These are phyloP conservation scores for Sphaerophoria taeniata DNA, from an alignment of 2,888 invertebrate species.

Conservation along the genomic window DNA sequence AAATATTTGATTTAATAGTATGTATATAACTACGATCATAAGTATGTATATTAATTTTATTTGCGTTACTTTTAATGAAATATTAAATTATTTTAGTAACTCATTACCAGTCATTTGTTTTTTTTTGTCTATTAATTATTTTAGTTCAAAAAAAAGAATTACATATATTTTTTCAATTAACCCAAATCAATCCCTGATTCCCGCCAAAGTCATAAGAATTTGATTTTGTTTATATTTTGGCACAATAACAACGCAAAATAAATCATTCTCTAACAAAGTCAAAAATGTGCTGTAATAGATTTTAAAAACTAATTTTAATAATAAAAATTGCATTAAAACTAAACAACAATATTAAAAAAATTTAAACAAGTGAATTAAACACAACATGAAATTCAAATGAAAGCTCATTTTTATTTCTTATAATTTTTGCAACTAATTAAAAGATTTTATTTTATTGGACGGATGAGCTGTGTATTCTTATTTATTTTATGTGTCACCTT, in stretches of 20 bases:
- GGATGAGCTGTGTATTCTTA: constrained; percentile 67
- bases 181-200: constrained; percentile 59
- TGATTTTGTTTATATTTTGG: constrained; percentile 45
- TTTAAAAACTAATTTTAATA: constrained; percentile 5
- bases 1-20: constrained; percentile 7
- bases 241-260: constrained; percentile 51
- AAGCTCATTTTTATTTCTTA: constrained; percentile 1
- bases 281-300: constrained; percentile 24
- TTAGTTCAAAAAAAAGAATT: constrained; percentile 8
- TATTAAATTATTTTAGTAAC: constrained; percentile 60
- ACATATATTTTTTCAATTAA: background rate
- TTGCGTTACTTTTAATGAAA: constrained; percentile 49
- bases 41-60: constrained; percentile 37
- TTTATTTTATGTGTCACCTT: constrained; percentile 13
- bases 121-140: constrained; percentile 24
- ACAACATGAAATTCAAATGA: constrained; percentile 36
- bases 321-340: constrained; percentile 54
- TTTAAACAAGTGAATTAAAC: constrained; percentile 36
- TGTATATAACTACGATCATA: constrained; percentile 47
- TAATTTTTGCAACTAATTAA: constrained; percentile 29
- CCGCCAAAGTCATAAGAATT: constrained; percentile 49
- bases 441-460: constrained; percentile 53
- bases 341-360: constrained; percentile 59
- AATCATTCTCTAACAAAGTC: constrained; percentile 11
- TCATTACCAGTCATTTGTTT: constrained; percentile 71